phyloP scores from a whole-genome alignment of 2,113 vertebrate genomes.

The Pseudorectes ferrugineus region DNA sequence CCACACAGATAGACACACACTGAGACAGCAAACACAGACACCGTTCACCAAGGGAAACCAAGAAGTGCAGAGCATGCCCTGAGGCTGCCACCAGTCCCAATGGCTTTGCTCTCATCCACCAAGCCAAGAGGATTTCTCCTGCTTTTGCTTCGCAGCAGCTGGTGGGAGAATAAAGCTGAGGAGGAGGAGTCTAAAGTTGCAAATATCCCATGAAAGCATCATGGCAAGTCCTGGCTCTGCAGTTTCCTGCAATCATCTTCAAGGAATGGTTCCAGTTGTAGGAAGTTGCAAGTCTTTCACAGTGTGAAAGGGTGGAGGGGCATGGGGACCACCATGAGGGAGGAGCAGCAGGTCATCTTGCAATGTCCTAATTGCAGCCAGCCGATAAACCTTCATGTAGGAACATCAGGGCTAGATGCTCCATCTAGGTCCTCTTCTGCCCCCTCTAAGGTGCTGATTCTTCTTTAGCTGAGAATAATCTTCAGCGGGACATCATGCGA shows the following conservation, averaged over 20 bases:
- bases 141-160: conserved; percentile 37
- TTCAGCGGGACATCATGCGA: conserved; percentile 97
- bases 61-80: conserved; percentile 58
- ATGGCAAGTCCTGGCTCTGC: conserved; percentile 55
- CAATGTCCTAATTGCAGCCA: conserved; percentile 65
- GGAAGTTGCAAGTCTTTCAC: conserved; percentile 76
- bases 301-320: conserved; percentile 76
- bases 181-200: conserved; percentile 47
- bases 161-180: conserved; percentile 60
- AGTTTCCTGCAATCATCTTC: conserved; percentile 26
- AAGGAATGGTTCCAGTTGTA: conserved; percentile 73
- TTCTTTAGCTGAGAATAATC: conserved; percentile 3
- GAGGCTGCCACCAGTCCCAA: conserved; percentile 51
- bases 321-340: conserved; percentile 60
- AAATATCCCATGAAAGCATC: conserved; percentile 49
- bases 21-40: conserved; percentile 43
- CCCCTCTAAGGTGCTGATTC: conserved; percentile 59
- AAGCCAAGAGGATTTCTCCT: background rate
- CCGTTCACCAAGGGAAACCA: conserved; percentile 54
- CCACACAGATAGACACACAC: conserved; percentile 38
- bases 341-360: conserved; percentile 66
- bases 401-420: conserved; percentile 56
- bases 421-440: conserved; percentile 61
- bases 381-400: conserved; percentile 54
- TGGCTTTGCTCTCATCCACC: conserved; percentile 29